A percentile compares a stretch with the other conserved stretches of the same genome.
Conservation (phyloP, 2,888 invertebrate species). For the Parascotia fuliginaria region DNA sequence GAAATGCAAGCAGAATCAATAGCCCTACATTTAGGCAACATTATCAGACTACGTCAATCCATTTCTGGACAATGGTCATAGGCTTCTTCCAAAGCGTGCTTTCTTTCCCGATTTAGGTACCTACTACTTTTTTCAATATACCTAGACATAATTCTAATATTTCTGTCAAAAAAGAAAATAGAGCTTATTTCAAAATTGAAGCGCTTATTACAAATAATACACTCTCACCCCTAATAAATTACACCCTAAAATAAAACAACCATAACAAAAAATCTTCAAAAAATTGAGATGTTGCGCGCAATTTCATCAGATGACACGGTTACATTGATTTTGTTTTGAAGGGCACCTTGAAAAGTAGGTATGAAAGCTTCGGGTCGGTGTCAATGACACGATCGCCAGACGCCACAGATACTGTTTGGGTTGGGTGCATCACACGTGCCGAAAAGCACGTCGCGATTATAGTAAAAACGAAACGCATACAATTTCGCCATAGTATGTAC, state of each 20-base stretch:
- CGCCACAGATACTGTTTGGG: slow-evolving; percentile 12
- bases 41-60: too few species aligned
- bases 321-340: slow-evolving; percentile 62
- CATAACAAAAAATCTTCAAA: neutral
- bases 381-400: slow-evolving; percentile 23
- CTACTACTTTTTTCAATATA: too few species aligned
- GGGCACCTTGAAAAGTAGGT: slow-evolving; percentile 74
- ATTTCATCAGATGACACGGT: neutral
- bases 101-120: too few species aligned
- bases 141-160: too few species aligned
- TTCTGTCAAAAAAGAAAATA: too few species aligned
- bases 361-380: slow-evolving; percentile 67
- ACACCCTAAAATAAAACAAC: neutral
- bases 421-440: slow-evolving; percentile 45
- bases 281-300: slow-evolving; percentile 2
- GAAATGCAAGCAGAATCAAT: too few species aligned
- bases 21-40: too few species aligned
- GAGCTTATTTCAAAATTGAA: too few species aligned
- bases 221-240: neutral
- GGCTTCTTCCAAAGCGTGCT: too few species aligned
- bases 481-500: slow-evolving; percentile 33
- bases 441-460: slow-evolving; percentile 46
- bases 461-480: slow-evolving; percentile 22
- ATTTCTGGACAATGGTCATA: too few species aligned
- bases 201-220: too few species aligned